Evolutionary conservation across 1,140 invertebrate species (phyloP), one percentile per base, ranked within the genome.

Genomic region (Magallana ariakensis): DNA sequence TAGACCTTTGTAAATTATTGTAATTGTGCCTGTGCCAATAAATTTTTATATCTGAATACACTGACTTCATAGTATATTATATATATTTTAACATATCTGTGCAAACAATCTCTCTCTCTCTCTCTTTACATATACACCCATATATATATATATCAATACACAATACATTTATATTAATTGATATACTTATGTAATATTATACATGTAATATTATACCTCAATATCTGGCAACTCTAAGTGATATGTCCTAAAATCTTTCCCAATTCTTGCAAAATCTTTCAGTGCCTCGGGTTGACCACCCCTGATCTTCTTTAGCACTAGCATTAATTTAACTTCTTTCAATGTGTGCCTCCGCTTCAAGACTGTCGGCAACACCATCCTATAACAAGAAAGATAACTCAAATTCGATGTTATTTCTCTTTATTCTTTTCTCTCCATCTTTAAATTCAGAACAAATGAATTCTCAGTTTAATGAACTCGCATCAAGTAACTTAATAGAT

Each of bases 311-410:
- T 83, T 83, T 22, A 83, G 55, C n/a, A 83, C 54, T 19, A 55
- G 82, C 15, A 83, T 22, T 57, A 83, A 60, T 22, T 60, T 57
- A 8, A 83, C 33, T 57, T 55, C 82, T 58, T 57, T 83, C 82
- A 83, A 57, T 9, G 82, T 57, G 33, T 83, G 82, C 19, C 53
- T 83, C 53, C 62, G 60, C 58, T 84, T 84, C 58, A 84, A 62
- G 46, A 84, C 83, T 46, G 83, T 84, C 13, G 83, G 58, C 53
- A 84, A 58, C 8, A 83, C 82, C 82, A 58, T 58, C 16, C 57
- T 58, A 58, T 13, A 58, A 58, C 57, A 58, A 58, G 57, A 7
- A 16, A 16, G 57, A 58, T 58, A 58, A 58, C 16, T 58, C 2
- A 58, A 13, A 58, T 58, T 13, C 1, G 8, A 58, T 58, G 1